Percentiles rank a stretch among this genome's conserved stretches.
Evolutionary conservation across 2,113 vertebrate species (phyloP).

Genomic region (Pteropus alecto): DNA sequence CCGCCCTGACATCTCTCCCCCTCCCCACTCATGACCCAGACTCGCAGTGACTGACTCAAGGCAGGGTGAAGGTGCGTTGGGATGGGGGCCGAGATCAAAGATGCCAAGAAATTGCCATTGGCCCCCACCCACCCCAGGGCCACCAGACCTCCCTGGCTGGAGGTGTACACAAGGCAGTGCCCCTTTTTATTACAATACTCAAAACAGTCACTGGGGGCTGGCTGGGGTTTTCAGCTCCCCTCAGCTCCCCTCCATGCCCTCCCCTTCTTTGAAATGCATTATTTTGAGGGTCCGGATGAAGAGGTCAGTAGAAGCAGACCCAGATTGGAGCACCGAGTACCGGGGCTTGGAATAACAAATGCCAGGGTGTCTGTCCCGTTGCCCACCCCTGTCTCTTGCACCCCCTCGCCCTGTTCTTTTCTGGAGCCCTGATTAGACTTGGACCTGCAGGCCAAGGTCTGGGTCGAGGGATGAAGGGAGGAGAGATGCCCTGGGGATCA

Average conservation of each 20-base stretch:
- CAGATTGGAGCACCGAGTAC: conserved; percentile 60
- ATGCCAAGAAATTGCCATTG: conserved; percentile 53
- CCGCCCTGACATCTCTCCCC: conserved; percentile 17
- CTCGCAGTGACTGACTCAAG: neutral
- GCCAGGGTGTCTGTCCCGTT: conserved; percentile 36
- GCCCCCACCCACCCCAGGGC: neutral
- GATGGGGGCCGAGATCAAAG: conserved; percentile 30
- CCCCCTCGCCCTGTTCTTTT: neutral
- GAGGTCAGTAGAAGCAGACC: conserved; percentile 78
- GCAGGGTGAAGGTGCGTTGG: conserved; percentile 47
- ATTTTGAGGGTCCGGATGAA: conserved; percentile 82
- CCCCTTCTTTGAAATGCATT: conserved; percentile 69
- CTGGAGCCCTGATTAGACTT: neutral
- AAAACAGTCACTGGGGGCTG: conserved; percentile 75
- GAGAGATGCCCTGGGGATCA: neutral
- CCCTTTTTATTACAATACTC: conserved; percentile 82
- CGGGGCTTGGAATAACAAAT: conserved; percentile 59
- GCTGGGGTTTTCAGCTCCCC: conserved; percentile 70
- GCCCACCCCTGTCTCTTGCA: neutral
- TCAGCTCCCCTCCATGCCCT: neutral
- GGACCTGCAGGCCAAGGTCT: neutral
- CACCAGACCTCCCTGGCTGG: conserved; percentile 49
- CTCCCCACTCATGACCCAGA: conserved; percentile 41
- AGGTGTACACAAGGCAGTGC: conserved; percentile 54
- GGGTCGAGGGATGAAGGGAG: neutral